These are phyloP conservation scores for Pygoscelis adeliae DNA, from an alignment of 2,113 vertebrate species.

Conservation along the genomic window DNA sequence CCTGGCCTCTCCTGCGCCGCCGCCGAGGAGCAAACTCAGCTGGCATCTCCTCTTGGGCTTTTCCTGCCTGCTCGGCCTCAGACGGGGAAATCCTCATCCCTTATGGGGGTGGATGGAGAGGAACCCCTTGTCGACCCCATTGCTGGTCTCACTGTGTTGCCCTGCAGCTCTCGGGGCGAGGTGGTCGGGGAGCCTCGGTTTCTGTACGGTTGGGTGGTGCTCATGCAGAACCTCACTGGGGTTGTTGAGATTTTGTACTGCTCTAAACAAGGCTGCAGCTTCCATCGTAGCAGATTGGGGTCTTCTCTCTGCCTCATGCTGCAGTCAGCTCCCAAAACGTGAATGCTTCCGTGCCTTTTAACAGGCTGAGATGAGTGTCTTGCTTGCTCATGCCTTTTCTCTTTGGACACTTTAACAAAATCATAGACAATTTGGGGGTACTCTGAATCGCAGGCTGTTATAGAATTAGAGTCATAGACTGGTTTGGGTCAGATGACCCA, in stretches of 20 bases:
- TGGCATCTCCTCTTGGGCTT: background rate
- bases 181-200: rapidly evolving
- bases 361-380: background rate
- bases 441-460: rapidly evolving
- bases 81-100: background rate
- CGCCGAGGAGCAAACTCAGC: background rate
- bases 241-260: background rate
- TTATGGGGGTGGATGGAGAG: background rate
- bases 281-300: rapidly evolving
- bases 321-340: background rate
- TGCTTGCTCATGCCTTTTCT: background rate
- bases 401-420: background rate
- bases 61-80: background rate
- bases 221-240: background rate
- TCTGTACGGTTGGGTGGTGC: background rate
- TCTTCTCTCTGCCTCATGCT: background rate
- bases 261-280: background rate
- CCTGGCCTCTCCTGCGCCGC: rapidly evolving
- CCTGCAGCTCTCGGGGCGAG: rapidly evolving
- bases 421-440: background rate
- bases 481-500: background rate
- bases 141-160: background rate
- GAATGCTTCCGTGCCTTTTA: rapidly evolving
- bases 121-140: rapidly evolving
- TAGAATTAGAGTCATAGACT: background rate